A percentile compares a stretch with the other conserved stretches of the same genome.
These are phyloP conservation scores for Tarsius wallacei DNA, from an alignment of 2,797 vertebrate genomes.

Conservation along the genomic window DNA sequence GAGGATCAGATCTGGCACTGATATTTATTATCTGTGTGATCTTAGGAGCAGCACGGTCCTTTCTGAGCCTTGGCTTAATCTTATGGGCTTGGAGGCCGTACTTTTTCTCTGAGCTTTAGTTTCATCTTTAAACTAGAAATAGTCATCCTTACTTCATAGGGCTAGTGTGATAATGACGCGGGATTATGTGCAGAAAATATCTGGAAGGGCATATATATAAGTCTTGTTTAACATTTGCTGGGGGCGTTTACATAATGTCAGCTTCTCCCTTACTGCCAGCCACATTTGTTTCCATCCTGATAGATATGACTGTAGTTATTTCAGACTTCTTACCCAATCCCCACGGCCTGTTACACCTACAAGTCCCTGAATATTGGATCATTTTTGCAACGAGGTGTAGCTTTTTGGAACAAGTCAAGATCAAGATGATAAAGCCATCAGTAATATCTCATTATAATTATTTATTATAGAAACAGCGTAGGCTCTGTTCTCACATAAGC, in stretches of 20 bases:
- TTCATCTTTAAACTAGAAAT: neutral
- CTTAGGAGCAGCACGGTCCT: neutral
- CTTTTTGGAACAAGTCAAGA: slow-evolving; percentile 52
- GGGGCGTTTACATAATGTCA: neutral
- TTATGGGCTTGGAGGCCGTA: neutral
- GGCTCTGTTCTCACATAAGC: slow-evolving; percentile 57
- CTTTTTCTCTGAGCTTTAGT: neutral
- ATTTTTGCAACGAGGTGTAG: neutral
- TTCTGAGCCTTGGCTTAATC: neutral
- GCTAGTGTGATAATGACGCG: neutral
- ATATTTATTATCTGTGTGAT: neutral
- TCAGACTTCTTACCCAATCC: neutral
- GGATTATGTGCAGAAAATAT: neutral
- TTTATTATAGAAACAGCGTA: slow-evolving; percentile 46
- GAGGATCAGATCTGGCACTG: neutral
- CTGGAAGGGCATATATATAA: neutral
- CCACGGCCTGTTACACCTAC: neutral
- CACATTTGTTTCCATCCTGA: neutral
- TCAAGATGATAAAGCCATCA: slow-evolving; percentile 63
- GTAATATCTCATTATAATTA: slow-evolving; percentile 23
- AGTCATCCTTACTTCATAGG: neutral
- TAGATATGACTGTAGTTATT: neutral
- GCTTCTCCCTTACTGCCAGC: neutral
- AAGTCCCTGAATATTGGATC: neutral
- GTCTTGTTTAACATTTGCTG: neutral